Percentiles rank a stretch among this genome's conserved stretches.
phyloP scores from a whole-genome alignment of 92 coral and sea anemone genomes.

The Umimayanthus chanpuru region DNA sequence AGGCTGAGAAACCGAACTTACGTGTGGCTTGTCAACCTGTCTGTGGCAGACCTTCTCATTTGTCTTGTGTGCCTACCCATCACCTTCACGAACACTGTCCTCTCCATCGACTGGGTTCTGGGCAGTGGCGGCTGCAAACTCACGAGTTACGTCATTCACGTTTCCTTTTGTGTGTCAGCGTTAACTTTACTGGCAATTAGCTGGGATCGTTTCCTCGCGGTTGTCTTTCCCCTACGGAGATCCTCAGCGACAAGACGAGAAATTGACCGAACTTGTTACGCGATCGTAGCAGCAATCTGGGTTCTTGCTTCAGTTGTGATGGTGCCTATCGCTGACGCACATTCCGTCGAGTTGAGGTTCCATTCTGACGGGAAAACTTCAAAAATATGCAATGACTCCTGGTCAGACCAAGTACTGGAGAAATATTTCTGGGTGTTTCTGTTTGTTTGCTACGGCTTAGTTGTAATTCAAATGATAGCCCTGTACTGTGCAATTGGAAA shows the following conservation, averaged over 20 bases:
- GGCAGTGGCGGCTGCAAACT: conserved; percentile 24
- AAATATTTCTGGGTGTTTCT: conserved; percentile 38
- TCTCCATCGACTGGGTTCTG: conserved; percentile 38
- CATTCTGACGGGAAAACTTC: conserved; percentile 18
- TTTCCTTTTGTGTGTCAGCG: conserved; percentile 35
- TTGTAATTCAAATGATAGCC: conserved; percentile 25
- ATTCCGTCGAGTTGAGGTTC: neutral
- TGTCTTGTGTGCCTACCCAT: conserved; percentile 18
- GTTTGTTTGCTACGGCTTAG: conserved; percentile 7
- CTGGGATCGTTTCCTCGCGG: conserved; percentile 44
- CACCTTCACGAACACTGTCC: conserved; percentile 36
- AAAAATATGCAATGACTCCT: conserved; percentile 35
- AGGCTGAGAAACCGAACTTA: conserved; percentile 35
- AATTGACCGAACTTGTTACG: conserved; percentile 13
- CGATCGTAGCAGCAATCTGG: conserved; percentile 9
- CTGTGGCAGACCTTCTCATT: conserved; percentile 35
- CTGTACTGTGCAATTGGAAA: conserved; percentile 28
- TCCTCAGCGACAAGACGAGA: conserved; percentile 7
- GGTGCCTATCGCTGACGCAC: conserved; percentile 27
- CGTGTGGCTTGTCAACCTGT: conserved; percentile 30
- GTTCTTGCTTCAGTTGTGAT: neutral
- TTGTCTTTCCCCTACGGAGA: conserved; percentile 1
- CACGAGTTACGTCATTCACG: conserved; percentile 31
- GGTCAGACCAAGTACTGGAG: conserved; percentile 13
- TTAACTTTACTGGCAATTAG: conserved; percentile 31